These are phyloP conservation scores for Holacanthella duospinosa DNA, from an alignment of 2,888 invertebrate species.

Conservation along the genomic window DNA sequence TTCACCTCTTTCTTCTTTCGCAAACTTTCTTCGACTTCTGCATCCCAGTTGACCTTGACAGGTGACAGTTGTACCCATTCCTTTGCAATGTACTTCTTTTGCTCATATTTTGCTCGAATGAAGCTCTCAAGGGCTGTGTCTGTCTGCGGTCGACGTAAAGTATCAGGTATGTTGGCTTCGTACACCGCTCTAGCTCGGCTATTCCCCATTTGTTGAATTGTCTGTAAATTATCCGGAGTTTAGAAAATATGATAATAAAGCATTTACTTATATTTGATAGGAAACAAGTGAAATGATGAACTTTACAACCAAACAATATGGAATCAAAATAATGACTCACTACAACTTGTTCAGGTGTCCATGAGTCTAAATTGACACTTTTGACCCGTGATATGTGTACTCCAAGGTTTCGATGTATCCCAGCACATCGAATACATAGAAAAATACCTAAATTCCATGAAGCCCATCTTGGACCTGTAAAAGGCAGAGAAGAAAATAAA, in stretches of 20 bases:
- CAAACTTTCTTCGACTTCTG: conserved; percentile 75
- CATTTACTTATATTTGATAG: neutral
- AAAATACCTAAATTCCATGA: conserved; percentile 99
- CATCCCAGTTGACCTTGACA: conserved; percentile 68
- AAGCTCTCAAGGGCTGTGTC: conserved; percentile 90
- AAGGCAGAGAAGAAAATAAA: conserved; percentile 17
- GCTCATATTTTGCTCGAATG: conserved; percentile 95
- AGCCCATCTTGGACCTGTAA: conserved; percentile 92
- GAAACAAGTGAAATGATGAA: too few species aligned
- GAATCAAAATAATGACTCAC: too few species aligned
- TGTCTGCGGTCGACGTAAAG: conserved; percentile 87
- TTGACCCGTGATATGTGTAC: conserved; percentile 98
- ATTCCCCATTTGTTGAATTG: conserved; percentile 95
- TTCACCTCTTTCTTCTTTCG: conserved; percentile 61
- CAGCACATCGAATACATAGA: conserved; percentile 95
- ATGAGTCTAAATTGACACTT: conserved; percentile 93
- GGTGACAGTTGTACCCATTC: conserved; percentile 86
- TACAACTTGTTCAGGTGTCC: conserved; percentile 96
- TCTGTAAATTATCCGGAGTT: conserved; percentile 48
- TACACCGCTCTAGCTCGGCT: conserved; percentile 91
- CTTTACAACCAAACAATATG: too few species aligned
- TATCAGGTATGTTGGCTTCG: conserved; percentile 92
- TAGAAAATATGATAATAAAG: neutral
- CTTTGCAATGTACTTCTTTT: conserved; percentile 95
- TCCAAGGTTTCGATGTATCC: conserved; percentile 95